These are phyloP conservation scores for Diglossa brunneiventris DNA, from an alignment of 2,113 vertebrate species.

Conservation along the genomic window DNA sequence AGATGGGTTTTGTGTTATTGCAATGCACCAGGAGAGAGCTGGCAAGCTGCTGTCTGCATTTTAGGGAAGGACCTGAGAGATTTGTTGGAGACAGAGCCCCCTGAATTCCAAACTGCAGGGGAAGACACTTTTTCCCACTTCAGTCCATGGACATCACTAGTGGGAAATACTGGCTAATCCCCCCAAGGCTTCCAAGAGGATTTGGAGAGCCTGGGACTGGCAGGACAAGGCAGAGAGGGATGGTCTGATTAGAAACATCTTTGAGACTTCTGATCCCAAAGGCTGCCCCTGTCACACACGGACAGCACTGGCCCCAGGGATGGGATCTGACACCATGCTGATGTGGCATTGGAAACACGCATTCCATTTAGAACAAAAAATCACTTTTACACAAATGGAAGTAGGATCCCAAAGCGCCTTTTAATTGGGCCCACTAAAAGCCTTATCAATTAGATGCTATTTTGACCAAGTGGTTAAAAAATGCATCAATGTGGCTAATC, in stretches of 20 bases:
- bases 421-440: conserved; percentile 36
- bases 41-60: neutral
- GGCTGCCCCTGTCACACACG: accelerated
- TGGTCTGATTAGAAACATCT: neutral
- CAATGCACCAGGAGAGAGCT: neutral
- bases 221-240: neutral
- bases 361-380: neutral
- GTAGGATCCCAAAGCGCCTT: neutral
- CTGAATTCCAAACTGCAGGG: neutral
- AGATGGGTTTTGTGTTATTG: neutral
- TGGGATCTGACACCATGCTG: neutral
- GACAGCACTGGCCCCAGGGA: neutral
- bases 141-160: neutral
- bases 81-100: neutral
- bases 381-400: neutral
- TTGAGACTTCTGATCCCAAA: neutral
- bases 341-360: neutral
- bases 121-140: neutral
- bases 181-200: neutral
- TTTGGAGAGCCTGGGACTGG: neutral
- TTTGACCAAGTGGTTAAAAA: conserved; percentile 12
- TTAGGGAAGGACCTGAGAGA: neutral
- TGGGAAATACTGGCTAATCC: neutral
- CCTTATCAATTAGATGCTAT: conserved; percentile 25
- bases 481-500: neutral